These are phyloP conservation scores for Solenopsis fugax DNA, from an alignment of 1,140 invertebrate species.

Conservation along the genomic window DNA sequence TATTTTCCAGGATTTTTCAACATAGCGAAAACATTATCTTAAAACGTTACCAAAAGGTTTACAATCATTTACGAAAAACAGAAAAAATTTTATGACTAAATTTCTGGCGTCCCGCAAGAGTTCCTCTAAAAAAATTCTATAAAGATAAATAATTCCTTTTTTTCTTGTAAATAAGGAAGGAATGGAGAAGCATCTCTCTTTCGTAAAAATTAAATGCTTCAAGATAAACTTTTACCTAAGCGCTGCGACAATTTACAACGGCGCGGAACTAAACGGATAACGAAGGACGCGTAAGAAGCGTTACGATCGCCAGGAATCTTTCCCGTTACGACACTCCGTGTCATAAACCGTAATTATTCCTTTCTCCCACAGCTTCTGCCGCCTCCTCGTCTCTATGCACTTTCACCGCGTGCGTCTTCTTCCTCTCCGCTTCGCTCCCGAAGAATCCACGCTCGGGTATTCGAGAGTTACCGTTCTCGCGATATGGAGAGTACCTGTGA, in stretches of 20 bases:
- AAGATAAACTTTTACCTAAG: neutral
- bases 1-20: neutral
- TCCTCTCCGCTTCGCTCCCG: conserved; percentile 23
- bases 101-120: neutral
- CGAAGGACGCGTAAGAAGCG: conserved; percentile 15
- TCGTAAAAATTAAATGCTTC: neutral
- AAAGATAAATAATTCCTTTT: neutral
- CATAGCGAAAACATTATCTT: neutral
- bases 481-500: conserved; percentile 12
- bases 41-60: conserved; percentile 1
- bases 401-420: conserved; percentile 68
- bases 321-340: conserved; percentile 64
- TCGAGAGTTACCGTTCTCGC: conserved; percentile 35
- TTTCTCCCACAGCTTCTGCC: conserved; percentile 70
- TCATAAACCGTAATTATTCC: conserved; percentile 77
- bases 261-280: conserved; percentile 12
- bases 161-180: neutral
- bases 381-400: conserved; percentile 64
- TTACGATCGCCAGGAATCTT: conserved; percentile 42
- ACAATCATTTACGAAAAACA: too few relatives aligned
- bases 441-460: conserved; percentile 3
- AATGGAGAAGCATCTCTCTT: neutral
- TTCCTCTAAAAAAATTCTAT: neutral
- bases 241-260: neutral
- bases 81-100: neutral